These are phyloP conservation scores for Plebejus argus DNA, from an alignment of 2,888 invertebrate genomes.

Conservation along the genomic window DNA sequence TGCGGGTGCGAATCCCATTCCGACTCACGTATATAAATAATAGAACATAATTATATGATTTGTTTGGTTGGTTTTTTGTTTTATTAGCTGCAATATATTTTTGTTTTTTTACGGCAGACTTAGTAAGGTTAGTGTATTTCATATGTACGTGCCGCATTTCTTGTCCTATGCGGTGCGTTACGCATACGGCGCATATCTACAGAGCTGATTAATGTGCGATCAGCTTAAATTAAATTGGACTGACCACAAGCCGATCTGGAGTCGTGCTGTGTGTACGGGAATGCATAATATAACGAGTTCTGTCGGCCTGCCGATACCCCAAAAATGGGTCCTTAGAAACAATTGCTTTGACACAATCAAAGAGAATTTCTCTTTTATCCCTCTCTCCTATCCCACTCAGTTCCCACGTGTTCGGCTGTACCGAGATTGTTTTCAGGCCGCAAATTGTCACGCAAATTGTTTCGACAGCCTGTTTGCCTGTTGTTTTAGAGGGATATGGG, in stretches of 20 bases:
- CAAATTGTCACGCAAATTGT: slow-evolving; percentile 19
- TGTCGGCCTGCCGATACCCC: no score
- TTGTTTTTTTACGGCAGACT: background rate
- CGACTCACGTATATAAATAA: background rate
- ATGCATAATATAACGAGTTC: background rate
- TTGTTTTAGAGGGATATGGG: background rate
- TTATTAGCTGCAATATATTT: background rate
- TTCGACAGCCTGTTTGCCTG: background rate
- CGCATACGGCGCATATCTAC: no score
- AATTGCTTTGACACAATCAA: background rate
- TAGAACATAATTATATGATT: slow-evolving; percentile 1
- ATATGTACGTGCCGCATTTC: no score
- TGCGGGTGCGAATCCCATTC: background rate
- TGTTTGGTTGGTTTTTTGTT: slow-evolving; percentile 5
- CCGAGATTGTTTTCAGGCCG: background rate
- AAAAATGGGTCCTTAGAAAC: background rate
- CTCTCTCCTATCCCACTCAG: background rate
- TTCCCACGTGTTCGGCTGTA: background rate
- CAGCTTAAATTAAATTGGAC: background rate
- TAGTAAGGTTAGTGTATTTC: no score
- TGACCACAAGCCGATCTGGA: background rate
- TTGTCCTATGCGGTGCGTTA: no score
- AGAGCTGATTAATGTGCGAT: no score
- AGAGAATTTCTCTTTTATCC: background rate
- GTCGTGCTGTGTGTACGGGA: background rate